These are phyloP conservation scores for Pachypsylla venusta DNA, from an alignment of 1,140 invertebrate species.

Conservation along the genomic window DNA sequence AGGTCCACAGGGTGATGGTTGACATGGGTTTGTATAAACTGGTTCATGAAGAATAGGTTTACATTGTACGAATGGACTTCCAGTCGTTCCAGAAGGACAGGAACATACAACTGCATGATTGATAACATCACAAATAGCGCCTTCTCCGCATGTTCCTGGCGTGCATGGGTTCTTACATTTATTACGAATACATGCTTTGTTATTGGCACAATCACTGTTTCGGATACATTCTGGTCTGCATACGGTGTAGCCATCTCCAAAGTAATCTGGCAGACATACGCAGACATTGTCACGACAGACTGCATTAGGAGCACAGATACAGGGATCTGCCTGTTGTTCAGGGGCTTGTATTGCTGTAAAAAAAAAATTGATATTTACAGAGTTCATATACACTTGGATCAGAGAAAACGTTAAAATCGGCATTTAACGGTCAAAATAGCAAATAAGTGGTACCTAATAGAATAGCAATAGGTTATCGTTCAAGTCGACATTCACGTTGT, in stretches of 20 bases:
- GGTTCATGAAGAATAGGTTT: constrained; percentile 29
- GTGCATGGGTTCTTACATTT: constrained; percentile 64
- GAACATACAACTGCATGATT: constrained; percentile 59
- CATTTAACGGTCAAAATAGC: no score
- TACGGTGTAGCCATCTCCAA: constrained; percentile 54
- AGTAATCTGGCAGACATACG: constrained; percentile 53
- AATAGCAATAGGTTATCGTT: no score
- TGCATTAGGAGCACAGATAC: constrained; percentile 62
- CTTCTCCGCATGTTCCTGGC: constrained; percentile 53
- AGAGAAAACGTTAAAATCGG: no score
- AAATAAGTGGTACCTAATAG: no score
- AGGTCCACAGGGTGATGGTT: constrained; percentile 56
- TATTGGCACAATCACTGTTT: constrained; percentile 53
- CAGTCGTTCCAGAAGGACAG: constrained; percentile 54
- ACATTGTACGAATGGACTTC: constrained; percentile 52
- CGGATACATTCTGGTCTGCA: constrained; percentile 63
- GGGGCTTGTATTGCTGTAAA: constrained; percentile 25
- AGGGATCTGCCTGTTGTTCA: constrained; percentile 50
- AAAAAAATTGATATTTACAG: constrained; percentile 27
- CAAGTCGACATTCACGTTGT: no score
- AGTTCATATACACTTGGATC: no score
- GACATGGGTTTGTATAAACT: constrained; percentile 36
- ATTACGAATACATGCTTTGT: constrained; percentile 56
- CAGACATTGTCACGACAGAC: constrained; percentile 58
- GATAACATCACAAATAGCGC: constrained; percentile 53